Evolutionary conservation across 2,888 invertebrate species (phyloP), one percentile per base, ranked within the genome.

Genomic region (Ligdia adustata): DNA sequence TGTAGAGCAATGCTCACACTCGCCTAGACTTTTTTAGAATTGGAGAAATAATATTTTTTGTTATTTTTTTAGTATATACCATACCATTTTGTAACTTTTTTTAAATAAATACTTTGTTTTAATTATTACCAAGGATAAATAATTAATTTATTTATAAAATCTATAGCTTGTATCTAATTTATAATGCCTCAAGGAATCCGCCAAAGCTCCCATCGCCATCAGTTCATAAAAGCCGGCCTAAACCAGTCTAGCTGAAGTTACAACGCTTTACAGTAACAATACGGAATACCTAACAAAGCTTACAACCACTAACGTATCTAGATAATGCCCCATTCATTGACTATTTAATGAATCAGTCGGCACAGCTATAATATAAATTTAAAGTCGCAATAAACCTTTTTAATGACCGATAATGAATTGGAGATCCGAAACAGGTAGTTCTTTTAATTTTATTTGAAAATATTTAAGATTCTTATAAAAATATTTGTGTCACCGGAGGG

Each of bases 351-450:
- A 84, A 84, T 86, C 80, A 80, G 75, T 62, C 65, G 64, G 57
- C 55, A 50, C 44, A 59, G 64, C 61, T 56, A 61, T 66, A 61
- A 66, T 64, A 81, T 85, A 88, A 85, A 87, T 82, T 76, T 58
- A 71, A 57, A 64, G 62, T 55, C 64, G 75, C 73, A 73, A 82
- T 86, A 86, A 86, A 83, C 66, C 65, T 80, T 78, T 75, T 81
- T 84, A 84, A 85, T 82, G 71, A 67, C 62, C 75, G 60, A 73
- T 84, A 89, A 88, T 89, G 85, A 87, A 89, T 88, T 87, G 82
- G 81, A 75, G 70, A 71, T 72, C 73, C 60, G 79, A 78, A 77
- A 78, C 88, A 86, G 87, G 86, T 88, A 88, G 79, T 65, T 51
- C 52, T 22, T 46, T 41, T 41, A 15, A 54, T 59, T 60, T 66